phyloP scores from a whole-genome alignment of 2,113 vertebrate genomes.

The Nibea albiflora region DNA sequence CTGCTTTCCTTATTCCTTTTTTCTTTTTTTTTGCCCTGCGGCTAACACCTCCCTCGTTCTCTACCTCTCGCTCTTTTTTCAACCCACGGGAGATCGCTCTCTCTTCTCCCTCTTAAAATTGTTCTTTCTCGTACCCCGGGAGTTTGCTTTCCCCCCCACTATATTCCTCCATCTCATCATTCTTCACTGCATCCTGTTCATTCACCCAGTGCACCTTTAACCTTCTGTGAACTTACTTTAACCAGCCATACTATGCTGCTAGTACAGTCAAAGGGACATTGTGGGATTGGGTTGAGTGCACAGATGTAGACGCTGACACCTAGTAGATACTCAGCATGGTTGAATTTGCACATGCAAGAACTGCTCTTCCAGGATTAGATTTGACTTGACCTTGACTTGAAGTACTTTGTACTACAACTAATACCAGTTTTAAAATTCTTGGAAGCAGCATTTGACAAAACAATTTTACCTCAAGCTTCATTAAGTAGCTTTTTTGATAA shows the following conservation, averaged over 20 bases:
- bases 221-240: slow-evolving; percentile 31
- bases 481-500: not conserved
- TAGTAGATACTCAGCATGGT: not conserved
- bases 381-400: not conserved
- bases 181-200: slow-evolving; percentile 20
- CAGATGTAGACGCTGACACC: not conserved
- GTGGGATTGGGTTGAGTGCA: slow-evolving; percentile 8
- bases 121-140: slow-evolving; percentile 25
- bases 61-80: slow-evolving; percentile 13
- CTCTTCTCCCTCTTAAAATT: slow-evolving; percentile 10
- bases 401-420: not conserved
- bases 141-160: slow-evolving; percentile 12
- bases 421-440: not conserved
- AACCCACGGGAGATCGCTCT: slow-evolving; percentile 2
- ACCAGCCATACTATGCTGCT: slow-evolving; percentile 29
- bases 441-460: not conserved
- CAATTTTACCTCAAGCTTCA: not conserved
- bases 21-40: slow-evolving; percentile 46
- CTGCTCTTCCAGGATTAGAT: not conserved
- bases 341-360: not conserved
- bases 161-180: slow-evolving; percentile 40
- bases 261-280: not conserved
- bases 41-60: slow-evolving; percentile 36
- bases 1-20: slow-evolving; percentile 51
- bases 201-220: slow-evolving; percentile 19